These are phyloP conservation scores for Egretta garzetta DNA, from an alignment of 2,113 vertebrate species.

Conservation along the genomic window DNA sequence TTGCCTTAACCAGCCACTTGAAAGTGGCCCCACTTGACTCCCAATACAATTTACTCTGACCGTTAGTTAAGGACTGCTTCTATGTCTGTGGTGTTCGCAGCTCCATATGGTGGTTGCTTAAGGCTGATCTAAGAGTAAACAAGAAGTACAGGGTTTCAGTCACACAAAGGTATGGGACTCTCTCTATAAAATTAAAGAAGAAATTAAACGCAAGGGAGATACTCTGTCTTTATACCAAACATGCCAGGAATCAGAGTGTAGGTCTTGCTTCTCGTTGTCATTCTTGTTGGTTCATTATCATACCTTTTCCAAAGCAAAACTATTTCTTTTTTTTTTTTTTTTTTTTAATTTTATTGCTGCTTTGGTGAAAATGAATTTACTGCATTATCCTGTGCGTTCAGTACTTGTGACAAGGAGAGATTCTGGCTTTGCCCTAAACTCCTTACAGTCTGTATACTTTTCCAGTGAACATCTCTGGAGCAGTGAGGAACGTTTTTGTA, in stretches of 20 bases:
- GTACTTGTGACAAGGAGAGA: not conserved
- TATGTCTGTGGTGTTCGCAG: not conserved
- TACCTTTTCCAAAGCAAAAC: not conserved
- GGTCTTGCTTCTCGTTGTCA: not conserved
- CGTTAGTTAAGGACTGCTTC: conserved; percentile 37
- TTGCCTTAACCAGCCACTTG: conserved; percentile 9
- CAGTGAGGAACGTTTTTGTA: not conserved
- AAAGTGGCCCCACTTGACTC: conserved; percentile 24
- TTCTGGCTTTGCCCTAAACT: conserved; percentile 26
- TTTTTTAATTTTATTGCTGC: not conserved
- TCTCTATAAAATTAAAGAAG: not conserved
- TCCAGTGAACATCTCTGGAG: not conserved
- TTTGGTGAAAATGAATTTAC: not conserved
- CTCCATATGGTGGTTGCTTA: conserved; percentile 59
- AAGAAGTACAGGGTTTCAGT: not conserved
- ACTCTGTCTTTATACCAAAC: not conserved
- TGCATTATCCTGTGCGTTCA: not conserved
- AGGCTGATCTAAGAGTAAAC: conserved; percentile 51
- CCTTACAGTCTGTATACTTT: not conserved
- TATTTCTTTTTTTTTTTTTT: not conserved
- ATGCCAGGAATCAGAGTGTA: not conserved
- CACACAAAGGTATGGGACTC: not conserved
- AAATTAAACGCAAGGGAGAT: not conserved
- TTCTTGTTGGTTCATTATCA: not conserved
- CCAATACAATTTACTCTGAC: conserved; percentile 12